Percentiles rank a stretch among this genome's conserved stretches.
These are phyloP conservation scores for Dipodomys merriami DNA, from an alignment of 2,113 vertebrate genomes.

Conservation along the genomic window DNA sequence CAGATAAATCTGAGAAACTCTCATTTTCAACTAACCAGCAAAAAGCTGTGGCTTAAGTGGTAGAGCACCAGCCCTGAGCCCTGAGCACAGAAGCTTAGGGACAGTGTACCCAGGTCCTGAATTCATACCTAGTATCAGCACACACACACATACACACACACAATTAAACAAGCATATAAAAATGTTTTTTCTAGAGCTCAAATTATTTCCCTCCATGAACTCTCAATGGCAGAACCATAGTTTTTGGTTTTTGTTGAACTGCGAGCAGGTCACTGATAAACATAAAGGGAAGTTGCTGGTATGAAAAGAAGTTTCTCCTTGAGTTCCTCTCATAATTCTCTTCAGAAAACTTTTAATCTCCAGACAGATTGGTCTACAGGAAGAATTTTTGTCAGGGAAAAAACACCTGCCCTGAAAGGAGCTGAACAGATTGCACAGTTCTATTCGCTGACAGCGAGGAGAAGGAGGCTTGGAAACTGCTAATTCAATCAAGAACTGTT, in stretches of 20 bases:
- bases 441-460: conserved; percentile 25
- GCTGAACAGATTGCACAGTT: conserved; percentile 53
- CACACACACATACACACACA: no score
- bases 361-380: conserved; percentile 1
- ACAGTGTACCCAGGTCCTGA: no score
- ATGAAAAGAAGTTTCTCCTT: conserved; percentile 16
- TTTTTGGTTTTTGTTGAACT: conserved; percentile 48
- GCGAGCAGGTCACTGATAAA: not conserved
- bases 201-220: not conserved
- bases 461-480: conserved; percentile 69
- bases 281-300: conserved; percentile 11
- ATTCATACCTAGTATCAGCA: no score
- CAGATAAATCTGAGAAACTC: no score
- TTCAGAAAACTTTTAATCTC: conserved; percentile 54
- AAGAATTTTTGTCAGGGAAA: conserved; percentile 37
- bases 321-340: conserved; percentile 46
- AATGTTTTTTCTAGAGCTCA: not conserved
- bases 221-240: not conserved
- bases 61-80: no score
- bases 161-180: no score
- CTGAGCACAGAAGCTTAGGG: no score
- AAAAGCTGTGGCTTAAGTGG: no score
- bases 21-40: no score
- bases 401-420: conserved; percentile 41
- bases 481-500: conserved; percentile 67